phyloP scores from a whole-genome alignment of 2,888 invertebrate species.

The Dolomedes plantarius region DNA sequence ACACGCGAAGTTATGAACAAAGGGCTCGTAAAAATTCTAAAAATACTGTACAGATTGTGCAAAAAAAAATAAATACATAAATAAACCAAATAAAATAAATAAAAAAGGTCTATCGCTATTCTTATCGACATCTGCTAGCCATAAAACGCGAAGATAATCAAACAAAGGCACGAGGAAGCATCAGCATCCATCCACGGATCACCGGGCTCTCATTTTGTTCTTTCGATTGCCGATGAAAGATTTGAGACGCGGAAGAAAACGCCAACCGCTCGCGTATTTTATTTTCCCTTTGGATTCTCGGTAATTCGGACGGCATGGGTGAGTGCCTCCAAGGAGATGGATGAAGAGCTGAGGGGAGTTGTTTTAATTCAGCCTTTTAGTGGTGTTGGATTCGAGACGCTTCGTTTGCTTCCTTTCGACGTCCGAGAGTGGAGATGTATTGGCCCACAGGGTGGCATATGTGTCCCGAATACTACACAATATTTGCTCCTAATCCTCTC shows the following conservation, averaged over 20 bases:
- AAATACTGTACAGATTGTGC: not conserved
- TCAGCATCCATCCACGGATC: not conserved
- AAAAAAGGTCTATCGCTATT: not conserved
- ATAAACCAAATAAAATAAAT: too few relatives aligned
- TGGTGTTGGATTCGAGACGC: too few relatives aligned
- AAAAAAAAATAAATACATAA: too few relatives aligned
- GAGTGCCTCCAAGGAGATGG: not conserved
- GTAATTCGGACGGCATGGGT: not conserved
- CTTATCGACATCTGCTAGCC: not conserved
- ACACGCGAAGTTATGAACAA: too few relatives aligned
- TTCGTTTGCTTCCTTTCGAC: too few relatives aligned
- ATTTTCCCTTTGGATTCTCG: not conserved
- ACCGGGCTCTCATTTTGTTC: not conserved
- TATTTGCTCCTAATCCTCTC: too few relatives aligned
- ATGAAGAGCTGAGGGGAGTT: not conserved
- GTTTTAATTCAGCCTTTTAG: too few relatives aligned
- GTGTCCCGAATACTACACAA: too few relatives aligned
- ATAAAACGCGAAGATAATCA: not conserved
- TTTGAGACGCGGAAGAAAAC: not conserved
- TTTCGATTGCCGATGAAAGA: not conserved
- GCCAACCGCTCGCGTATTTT: not conserved
- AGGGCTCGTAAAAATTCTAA: not conserved
- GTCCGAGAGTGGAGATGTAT: too few relatives aligned
- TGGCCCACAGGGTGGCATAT: too few relatives aligned
- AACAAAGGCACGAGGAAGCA: slow-evolving; percentile 10